These are phyloP conservation scores for Xylophagus ater DNA, from an alignment of 2,888 invertebrate species.

Conservation along the genomic window DNA sequence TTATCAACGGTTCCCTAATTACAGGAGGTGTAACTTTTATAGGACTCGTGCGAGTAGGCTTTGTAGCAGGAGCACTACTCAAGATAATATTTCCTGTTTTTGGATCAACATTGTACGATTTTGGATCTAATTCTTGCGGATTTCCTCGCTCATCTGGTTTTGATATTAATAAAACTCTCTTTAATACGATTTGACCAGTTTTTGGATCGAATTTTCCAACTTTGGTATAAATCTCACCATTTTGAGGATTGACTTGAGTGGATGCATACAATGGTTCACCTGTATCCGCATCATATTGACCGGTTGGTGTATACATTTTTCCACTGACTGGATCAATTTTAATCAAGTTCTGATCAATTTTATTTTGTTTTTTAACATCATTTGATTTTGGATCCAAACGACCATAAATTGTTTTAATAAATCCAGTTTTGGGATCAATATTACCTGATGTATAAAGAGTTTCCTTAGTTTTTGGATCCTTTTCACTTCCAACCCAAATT, in stretches of 20 bases:
- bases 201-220: constrained; percentile 59
- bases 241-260: constrained; percentile 58
- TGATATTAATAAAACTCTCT: constrained; percentile 55
- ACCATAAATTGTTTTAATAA: constrained; percentile 60
- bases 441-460: constrained; percentile 56
- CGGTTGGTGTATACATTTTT: constrained; percentile 8
- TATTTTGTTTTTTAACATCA: constrained; percentile 49
- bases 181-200: constrained; percentile 56
- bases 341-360: constrained; percentile 53
- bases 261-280: constrained; percentile 56
- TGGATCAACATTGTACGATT: constrained; percentile 58
- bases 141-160: constrained; percentile 60
- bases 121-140: constrained; percentile 60
- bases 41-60: constrained; percentile 40
- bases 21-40: constrained; percentile 49
- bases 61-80: constrained; percentile 45
- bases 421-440: constrained; percentile 54
- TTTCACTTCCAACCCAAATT: constrained; percentile 55
- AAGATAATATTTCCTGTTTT: constrained; percentile 52
- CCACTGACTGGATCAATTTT: constrained; percentile 54
- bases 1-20: constrained; percentile 48
- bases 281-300: constrained; percentile 25
- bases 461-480: constrained; percentile 54
- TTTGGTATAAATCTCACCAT: constrained; percentile 63
- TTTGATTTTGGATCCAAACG: constrained; percentile 58